Percentiles rank a stretch among this genome's conserved stretches.
Evolutionary conservation across 2,888 invertebrate species (phyloP).

Genomic region (Palloptera scutellata): DNA sequence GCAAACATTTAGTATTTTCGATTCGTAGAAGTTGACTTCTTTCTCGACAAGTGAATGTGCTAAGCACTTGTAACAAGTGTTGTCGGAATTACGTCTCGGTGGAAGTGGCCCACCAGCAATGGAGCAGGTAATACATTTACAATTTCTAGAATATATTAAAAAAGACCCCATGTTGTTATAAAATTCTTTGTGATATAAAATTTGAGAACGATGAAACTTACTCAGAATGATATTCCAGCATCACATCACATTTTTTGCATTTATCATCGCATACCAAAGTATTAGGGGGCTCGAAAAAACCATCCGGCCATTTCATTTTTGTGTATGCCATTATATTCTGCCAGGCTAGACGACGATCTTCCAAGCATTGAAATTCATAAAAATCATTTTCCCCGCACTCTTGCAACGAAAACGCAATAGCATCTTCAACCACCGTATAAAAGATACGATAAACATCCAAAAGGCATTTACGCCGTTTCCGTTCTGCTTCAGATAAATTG

Average conservation of each 20-base stretch:
- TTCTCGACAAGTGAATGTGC: constrained; percentile 60
- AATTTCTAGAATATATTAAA: constrained; percentile 49
- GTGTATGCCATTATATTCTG: constrained; percentile 61
- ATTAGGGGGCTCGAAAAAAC: constrained; percentile 57
- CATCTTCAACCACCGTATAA: constrained; percentile 58
- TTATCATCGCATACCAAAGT: constrained; percentile 56
- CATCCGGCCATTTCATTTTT: constrained; percentile 58
- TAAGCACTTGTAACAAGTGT: constrained; percentile 58
- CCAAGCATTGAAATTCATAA: constrained; percentile 58
- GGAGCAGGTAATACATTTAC: constrained; percentile 62
- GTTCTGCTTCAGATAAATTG: constrained; percentile 59
- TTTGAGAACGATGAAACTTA: constrained; percentile 42
- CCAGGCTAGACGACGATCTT: constrained; percentile 61
- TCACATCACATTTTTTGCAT: constrained; percentile 58
- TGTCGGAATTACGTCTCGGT: constrained; percentile 48
- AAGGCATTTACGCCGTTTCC: constrained; percentile 58
- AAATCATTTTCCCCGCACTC: constrained; percentile 60
- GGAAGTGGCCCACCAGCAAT: constrained; percentile 58
- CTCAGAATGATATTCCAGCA: constrained; percentile 61
- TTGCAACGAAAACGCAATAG: constrained; percentile 55
- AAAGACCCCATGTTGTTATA: background rate
- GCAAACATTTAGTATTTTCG: constrained; percentile 60
- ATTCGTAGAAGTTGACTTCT: constrained; percentile 59
- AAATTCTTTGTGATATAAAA: background rate
- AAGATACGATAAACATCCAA: constrained; percentile 59